Base-by-base conservation (phyloP, 2,113 vertebrate species). In the Camarhynchus parvulus region DNA sequence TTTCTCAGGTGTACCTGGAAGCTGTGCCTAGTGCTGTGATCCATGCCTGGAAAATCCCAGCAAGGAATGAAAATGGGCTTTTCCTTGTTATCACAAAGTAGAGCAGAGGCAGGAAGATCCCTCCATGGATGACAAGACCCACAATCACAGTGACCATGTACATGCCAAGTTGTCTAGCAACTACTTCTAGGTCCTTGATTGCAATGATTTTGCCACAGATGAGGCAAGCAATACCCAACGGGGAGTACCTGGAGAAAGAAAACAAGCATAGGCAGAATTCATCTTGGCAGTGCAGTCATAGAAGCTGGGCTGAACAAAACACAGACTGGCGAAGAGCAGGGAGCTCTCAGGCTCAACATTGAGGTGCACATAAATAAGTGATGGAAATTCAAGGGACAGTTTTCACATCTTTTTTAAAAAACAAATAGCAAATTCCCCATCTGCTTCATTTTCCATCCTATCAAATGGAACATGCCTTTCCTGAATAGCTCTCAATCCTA, bases 161-260 rank as follows among this genome's bases (percentile, higher is more conserved):
- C 99, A 99, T 99, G 44, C 99, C 99, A 96, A 99, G 98, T 93
- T 99, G 99, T 96, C 98, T 98, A 85, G 97, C 99, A 69, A 99
- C 99, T 82, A 99, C 99, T 97, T 99, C 99, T 96, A 99, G 97
- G 83, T 99, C 99, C 89, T 99, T 99, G 92, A 99, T 99, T 89
- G 99, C 99, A 94, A 99, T 99, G 97, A 99, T 99, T 98, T 99
- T 99, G 92, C 99, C 99, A 95, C 99, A 99, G 89, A 99, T 99
- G 84, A 99, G 98, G 91, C 99, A 99, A 83, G 99, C 99, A 64
- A 99, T 99, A 97, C 99, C 99, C 79, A 99, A 97, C 8, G 99
- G 99, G 80, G 99, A 99, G 94, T 99, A 99, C 99, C 99, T 99
- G 97, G 79, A 89, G 92, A 92, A 94, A 42, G 23, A 92, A 59